Percentiles rank a stretch among this genome's conserved stretches.
Evolutionary conservation across 2,113 vertebrate species (phyloP).

Genomic region (Tringa solitaria): DNA sequence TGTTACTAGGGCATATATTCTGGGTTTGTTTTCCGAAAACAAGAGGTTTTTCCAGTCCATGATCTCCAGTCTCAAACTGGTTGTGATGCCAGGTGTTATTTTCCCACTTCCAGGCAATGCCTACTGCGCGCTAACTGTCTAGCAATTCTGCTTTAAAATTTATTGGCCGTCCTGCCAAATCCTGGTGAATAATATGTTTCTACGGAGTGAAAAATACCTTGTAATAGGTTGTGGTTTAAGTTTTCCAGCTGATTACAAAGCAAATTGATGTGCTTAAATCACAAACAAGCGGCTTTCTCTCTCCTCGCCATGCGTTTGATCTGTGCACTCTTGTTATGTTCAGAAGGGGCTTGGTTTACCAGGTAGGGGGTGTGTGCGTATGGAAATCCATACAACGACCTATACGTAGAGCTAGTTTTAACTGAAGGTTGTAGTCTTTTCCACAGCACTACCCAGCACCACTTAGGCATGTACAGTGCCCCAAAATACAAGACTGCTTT

Average conservation of each 20-base stretch:
- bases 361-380: no score
- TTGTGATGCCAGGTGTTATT: background rate
- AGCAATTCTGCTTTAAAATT: background rate
- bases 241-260: background rate
- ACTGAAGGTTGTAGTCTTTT: background rate
- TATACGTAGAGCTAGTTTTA: background rate
- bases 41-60: background rate
- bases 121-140: background rate
- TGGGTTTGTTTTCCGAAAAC: background rate
- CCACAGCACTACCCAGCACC: background rate
- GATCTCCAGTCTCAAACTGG: background rate
- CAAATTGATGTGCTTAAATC: background rate
- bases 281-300: background rate
- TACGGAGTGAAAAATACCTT: background rate
- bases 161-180: background rate
- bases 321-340: background rate
- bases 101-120: background rate
- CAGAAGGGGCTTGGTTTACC: background rate
- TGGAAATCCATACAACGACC: background rate
- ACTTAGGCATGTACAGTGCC: background rate
- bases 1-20: background rate
- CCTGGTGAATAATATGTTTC: rapidly evolving
- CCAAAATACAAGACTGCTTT: background rate
- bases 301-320: background rate
- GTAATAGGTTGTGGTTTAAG: rapidly evolving